A percentile compares a stretch with the other conserved stretches of the same genome.
phyloP scores from a whole-genome alignment of 35 echinoderm and acorn worm genomes.

The Apostichopus parvimensis region DNA sequence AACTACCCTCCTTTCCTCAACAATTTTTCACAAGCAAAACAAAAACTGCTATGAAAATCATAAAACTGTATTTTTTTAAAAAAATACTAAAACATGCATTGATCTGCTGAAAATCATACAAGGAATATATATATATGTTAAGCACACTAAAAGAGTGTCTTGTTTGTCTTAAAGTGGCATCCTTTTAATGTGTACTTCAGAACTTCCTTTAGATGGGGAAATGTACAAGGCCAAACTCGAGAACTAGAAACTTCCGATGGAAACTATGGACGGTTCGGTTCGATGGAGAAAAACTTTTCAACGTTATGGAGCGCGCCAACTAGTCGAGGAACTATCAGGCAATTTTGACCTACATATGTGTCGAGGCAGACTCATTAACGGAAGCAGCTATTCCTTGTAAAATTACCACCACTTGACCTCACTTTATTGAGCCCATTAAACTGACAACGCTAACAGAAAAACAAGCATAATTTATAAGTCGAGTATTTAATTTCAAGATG shows the following conservation, averaged over 20 bases:
- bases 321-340: constrained; percentile 2
- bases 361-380: background rate
- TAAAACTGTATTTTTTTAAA: too few relatives aligned
- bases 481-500: constrained; percentile 14
- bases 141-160: too few relatives aligned
- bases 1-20: too few relatives aligned
- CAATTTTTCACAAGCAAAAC: too few relatives aligned
- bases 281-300: background rate
- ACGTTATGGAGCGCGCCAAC: background rate
- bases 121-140: too few relatives aligned
- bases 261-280: background rate
- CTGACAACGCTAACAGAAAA: background rate
- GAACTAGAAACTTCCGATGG: background rate
- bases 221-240: background rate
- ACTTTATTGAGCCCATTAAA: constrained; percentile 10
- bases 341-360: constrained; percentile 12
- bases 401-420: constrained; percentile 17
- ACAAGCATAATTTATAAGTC: constrained; percentile 13
- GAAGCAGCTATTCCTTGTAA: constrained; percentile 1
- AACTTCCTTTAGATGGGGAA: background rate
- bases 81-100: too few relatives aligned
- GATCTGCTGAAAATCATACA: too few relatives aligned
- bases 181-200: background rate
- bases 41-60: too few relatives aligned
- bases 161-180: background rate